phyloP scores from a whole-genome alignment of 2,888 invertebrate species.

The Mimas tiliae region DNA sequence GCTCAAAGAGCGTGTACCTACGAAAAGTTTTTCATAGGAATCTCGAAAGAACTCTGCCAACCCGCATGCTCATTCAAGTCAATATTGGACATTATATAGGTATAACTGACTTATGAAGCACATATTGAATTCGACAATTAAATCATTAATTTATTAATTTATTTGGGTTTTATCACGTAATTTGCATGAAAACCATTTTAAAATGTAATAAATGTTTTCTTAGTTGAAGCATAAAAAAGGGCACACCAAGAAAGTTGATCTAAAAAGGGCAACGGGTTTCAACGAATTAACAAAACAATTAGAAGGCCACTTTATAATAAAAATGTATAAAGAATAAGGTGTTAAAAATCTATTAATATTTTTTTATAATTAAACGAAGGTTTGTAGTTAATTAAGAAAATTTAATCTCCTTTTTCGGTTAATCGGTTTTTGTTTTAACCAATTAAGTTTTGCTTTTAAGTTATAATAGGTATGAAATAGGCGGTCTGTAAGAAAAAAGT shows the following conservation, averaged over 20 bases:
- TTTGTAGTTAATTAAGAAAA: neutral
- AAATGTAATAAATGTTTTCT: neutral
- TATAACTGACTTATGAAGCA: no score
- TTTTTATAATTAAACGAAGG: neutral
- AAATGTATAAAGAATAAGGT: neutral
- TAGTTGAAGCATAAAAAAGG: neutral
- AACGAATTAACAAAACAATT: neutral
- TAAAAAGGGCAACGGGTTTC: conserved; percentile 10
- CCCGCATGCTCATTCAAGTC: no score
- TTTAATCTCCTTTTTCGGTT: no score
- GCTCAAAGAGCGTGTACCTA: no score
- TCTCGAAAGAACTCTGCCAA: no score
- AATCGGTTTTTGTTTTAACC: no score
- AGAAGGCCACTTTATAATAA: neutral
- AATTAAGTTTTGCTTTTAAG: no score
- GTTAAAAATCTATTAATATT: neutral
- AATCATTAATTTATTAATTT: neutral
- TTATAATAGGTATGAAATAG: no score
- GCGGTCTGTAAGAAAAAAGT: no score
- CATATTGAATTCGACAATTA: neutral
- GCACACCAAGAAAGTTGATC: conserved; percentile 4
- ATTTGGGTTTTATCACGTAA: neutral
- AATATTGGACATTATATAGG: no score
- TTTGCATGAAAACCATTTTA: no score
- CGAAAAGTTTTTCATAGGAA: no score